Conservation (phyloP, 1,140 invertebrate species). For the Coptotermes formosanus region DNA sequence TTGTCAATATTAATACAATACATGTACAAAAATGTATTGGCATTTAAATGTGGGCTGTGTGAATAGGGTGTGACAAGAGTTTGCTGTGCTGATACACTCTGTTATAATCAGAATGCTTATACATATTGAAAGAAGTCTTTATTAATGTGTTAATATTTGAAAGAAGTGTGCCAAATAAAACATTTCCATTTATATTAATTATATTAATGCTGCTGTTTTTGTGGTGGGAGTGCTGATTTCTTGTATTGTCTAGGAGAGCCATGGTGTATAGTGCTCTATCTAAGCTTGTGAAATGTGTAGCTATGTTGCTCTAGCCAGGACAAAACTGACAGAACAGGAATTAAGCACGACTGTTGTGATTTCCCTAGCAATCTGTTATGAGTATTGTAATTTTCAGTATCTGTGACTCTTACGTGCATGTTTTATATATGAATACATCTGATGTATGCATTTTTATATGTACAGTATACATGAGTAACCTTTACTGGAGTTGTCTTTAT, state of each 20-base stretch:
- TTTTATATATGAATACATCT: constrained; percentile 15
- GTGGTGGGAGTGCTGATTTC: background rate
- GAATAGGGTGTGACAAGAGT: background rate
- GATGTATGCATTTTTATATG: constrained; percentile 5
- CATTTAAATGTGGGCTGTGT: no score
- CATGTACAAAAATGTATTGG: no score
- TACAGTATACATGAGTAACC: background rate
- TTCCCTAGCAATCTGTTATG: background rate
- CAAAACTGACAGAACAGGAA: background rate
- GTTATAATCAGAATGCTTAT: background rate
- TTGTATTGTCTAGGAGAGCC: background rate
- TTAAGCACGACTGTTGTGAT: background rate
- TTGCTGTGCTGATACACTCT: constrained; percentile 1
- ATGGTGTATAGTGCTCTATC: background rate
- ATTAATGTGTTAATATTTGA: background rate
- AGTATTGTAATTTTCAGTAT: background rate
- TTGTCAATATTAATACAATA: no score
- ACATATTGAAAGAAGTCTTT: background rate
- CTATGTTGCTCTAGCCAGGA: background rate
- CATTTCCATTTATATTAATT: background rate
- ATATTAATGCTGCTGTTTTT: background rate
- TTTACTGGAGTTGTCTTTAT: background rate
- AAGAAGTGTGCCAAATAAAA: constrained; percentile 13
- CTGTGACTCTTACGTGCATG: background rate
- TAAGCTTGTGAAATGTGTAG: background rate